Evolutionary conservation across 2,888 invertebrate species (phyloP).

Genomic region (Amphipoea oculea): DNA sequence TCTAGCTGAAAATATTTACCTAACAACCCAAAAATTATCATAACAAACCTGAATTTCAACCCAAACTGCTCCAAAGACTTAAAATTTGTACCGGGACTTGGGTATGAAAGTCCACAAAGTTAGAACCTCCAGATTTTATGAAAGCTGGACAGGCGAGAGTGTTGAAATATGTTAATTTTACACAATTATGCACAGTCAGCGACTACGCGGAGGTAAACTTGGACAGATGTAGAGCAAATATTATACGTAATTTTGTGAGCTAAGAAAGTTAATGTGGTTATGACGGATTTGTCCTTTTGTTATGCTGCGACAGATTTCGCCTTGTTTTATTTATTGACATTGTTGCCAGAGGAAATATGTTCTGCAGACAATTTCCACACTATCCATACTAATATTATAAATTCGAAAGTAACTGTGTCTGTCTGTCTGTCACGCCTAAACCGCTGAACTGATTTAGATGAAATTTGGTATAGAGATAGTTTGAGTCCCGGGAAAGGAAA

Average conservation of each 20-base stretch:
- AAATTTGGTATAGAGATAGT: no score
- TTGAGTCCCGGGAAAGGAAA: no score
- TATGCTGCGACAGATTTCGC: constrained; percentile 9
- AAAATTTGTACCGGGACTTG: constrained; percentile 35
- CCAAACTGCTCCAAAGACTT: constrained; percentile 16
- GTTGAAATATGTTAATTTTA: constrained; percentile 70
- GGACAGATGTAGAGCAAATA: constrained; percentile 45
- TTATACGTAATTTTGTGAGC: constrained; percentile 20
- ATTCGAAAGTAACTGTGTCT: no score
- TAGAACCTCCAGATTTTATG: constrained; percentile 57
- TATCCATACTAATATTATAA: no score
- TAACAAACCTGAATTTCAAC: constrained; percentile 30
- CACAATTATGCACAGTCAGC: constrained; percentile 70
- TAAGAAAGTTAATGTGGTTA: constrained; percentile 22
- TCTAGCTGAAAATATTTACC: background rate
- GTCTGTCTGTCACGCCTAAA: no score
- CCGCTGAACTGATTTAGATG: no score
- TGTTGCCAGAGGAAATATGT: background rate
- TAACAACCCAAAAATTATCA: background rate
- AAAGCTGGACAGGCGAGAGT: constrained; percentile 56
- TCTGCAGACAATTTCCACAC: background rate
- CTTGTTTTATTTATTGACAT: background rate
- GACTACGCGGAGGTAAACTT: constrained; percentile 36
- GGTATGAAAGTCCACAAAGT: constrained; percentile 57
- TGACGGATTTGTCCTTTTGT: constrained; percentile 9